Conservation (phyloP, 2,888 invertebrate species). For the Neoaliturus tenellus region DNA sequence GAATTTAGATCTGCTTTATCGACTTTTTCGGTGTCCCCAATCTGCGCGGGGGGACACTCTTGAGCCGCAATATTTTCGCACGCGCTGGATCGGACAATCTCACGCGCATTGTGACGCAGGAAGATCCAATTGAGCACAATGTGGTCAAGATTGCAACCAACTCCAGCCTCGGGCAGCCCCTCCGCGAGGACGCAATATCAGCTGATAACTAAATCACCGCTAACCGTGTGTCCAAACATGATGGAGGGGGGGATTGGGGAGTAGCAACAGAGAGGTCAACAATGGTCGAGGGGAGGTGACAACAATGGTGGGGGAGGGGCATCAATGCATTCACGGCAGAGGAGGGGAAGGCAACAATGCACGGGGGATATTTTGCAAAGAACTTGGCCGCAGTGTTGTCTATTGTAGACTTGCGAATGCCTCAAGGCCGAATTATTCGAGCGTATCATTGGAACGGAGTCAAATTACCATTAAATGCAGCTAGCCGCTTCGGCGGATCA, state of each 20-base stretch:
- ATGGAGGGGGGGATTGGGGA: not conserved
- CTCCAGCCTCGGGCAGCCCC: not conserved
- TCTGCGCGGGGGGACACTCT: no score
- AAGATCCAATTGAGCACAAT: slow-evolving; percentile 44
- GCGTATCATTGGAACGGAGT: slow-evolving; percentile 19
- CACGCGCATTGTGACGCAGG: slow-evolving; percentile 45
- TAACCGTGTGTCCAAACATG: not conserved
- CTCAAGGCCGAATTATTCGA: slow-evolving; percentile 18
- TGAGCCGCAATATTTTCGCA: not conserved
- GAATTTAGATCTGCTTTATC: no score
- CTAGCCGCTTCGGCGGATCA: not conserved
- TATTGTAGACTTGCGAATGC: not conserved
- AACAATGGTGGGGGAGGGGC: slow-evolving; percentile 13
- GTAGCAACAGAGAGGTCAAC: not conserved
- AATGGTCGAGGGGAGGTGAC: not conserved
- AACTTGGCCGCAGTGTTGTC: not conserved
- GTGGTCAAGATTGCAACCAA: slow-evolving; percentile 38
- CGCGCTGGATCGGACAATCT: slow-evolving; percentile 14
- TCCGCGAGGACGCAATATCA: slow-evolving; percentile 10
- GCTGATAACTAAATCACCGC: slow-evolving; percentile 15
- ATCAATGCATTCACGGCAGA: slow-evolving; percentile 4
- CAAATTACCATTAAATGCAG: not conserved
- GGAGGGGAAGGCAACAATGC: not conserved
- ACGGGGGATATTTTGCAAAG: not conserved
- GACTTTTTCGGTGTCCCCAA: no score